phyloP scores from a whole-genome alignment of 2,888 invertebrate genomes.

The Erebia aethiops region DNA sequence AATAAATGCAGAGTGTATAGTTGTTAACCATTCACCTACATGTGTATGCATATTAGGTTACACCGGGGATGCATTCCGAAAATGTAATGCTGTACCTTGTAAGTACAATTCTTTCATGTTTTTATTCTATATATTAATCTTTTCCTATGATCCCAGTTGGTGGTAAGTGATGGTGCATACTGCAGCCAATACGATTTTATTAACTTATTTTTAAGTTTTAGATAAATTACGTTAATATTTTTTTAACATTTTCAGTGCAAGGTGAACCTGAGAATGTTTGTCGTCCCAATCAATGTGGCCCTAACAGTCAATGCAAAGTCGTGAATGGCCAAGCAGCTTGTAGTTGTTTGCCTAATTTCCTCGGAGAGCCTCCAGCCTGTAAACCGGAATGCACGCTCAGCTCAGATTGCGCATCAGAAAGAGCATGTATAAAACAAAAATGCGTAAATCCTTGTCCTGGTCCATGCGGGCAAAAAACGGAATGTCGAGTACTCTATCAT shows the following conservation, averaged over 20 bases:
- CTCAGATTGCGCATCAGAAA: conserved; percentile 84
- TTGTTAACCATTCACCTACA: conserved; percentile 87
- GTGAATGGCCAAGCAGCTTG: conserved; percentile 85
- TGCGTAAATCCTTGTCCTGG: conserved; percentile 88
- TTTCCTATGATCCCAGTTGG: too few species aligned
- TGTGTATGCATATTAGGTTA: conserved; percentile 86
- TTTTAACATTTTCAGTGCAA: conserved; percentile 62
- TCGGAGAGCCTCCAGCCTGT: conserved; percentile 87
- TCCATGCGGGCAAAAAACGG: conserved; percentile 87
- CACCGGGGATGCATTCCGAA: conserved; percentile 84
- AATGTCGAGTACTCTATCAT: conserved; percentile 88
- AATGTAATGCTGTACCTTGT: conserved; percentile 73
- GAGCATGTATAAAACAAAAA: conserved; percentile 87
- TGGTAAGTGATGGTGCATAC: too few species aligned
- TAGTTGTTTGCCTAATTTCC: conserved; percentile 86
- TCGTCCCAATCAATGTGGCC: conserved; percentile 84
- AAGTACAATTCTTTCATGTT: conserved; percentile 48
- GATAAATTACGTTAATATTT: not conserved
- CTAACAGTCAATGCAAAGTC: conserved; percentile 84
- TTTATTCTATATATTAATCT: not conserved
- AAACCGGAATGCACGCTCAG: conserved; percentile 87
- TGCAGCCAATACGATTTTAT: too few species aligned
- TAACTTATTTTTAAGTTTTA: not conserved
- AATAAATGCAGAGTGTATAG: conserved; percentile 87
- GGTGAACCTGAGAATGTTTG: conserved; percentile 75